phyloP scores from a whole-genome alignment of 2,888 invertebrate genomes.

The Zaprionus bogoriensis region DNA sequence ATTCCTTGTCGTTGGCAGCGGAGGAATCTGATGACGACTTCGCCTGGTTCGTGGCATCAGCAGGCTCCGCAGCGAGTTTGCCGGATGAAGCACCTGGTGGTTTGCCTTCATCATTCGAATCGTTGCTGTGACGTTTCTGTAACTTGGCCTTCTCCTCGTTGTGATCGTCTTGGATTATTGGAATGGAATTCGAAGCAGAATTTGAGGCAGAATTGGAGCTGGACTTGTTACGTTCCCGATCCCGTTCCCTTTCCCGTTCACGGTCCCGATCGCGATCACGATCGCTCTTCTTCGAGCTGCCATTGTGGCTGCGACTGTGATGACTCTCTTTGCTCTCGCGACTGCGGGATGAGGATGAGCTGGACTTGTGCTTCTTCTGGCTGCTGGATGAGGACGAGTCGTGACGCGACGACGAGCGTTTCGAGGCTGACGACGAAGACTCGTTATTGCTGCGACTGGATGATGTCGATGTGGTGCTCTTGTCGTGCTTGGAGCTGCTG shows the following conservation, averaged over 20 bases:
- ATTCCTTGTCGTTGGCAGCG: constrained; percentile 34
- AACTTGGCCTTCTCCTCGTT: constrained; percentile 53
- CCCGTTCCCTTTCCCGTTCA: constrained; percentile 18
- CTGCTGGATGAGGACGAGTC: constrained; percentile 39
- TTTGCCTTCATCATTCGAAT: constrained; percentile 89
- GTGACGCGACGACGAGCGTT: constrained; percentile 55
- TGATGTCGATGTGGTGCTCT: constrained; percentile 40
- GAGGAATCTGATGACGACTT: constrained; percentile 25
- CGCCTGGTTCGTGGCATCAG: constrained; percentile 13
- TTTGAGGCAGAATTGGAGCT: constrained; percentile 33
- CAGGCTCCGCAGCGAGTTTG: constrained; percentile 20
- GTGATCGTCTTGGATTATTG: constrained; percentile 86
- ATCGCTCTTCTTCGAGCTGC: constrained; percentile 52
- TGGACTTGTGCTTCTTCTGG: constrained; percentile 56
- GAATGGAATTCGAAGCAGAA: constrained; percentile 29
- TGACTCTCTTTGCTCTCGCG: constrained; percentile 41
- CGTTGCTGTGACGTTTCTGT: constrained; percentile 88
- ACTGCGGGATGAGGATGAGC: constrained; percentile 62
- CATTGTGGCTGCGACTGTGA: constrained; percentile 50
- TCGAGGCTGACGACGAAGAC: constrained; percentile 47
- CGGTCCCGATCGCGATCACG: constrained; percentile 1
- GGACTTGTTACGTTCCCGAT: constrained; percentile 51
- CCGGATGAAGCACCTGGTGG: constrained; percentile 64
- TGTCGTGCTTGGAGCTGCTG: constrained; percentile 63
- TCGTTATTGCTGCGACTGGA: constrained; percentile 57